Percentiles rank a stretch among this genome's conserved stretches.
phyloP scores from a whole-genome alignment of 2,797 vertebrate species.

The Mus minutoides region DNA sequence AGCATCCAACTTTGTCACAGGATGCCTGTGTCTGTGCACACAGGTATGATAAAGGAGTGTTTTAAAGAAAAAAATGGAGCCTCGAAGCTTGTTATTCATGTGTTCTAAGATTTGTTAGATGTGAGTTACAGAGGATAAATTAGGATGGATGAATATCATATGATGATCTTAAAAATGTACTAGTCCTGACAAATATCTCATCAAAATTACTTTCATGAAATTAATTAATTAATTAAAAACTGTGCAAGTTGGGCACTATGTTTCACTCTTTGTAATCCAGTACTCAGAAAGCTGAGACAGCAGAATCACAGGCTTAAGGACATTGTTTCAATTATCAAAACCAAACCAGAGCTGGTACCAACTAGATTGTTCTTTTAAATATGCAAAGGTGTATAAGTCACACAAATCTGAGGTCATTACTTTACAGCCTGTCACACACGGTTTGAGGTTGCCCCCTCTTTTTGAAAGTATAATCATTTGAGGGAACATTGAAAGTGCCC shows the following conservation, averaged over 20 bases:
- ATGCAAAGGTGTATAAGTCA: neutral
- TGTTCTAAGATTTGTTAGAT: neutral
- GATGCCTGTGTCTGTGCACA: rapidly evolving
- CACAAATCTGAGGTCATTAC: neutral
- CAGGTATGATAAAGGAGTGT: neutral
- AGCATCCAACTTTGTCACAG: neutral
- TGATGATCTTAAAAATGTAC: constrained; percentile 27
- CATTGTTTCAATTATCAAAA: neutral
- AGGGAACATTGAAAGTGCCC: neutral
- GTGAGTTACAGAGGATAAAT: neutral
- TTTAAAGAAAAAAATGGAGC: neutral
- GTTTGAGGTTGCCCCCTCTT: neutral
- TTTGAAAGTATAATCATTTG: neutral
- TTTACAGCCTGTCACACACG: neutral
- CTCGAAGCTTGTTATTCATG: neutral
- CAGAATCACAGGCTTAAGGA: neutral
- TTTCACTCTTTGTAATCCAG: neutral
- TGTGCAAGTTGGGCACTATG: neutral
- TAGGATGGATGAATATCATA: neutral
- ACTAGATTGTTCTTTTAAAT: neutral
- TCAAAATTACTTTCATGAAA: neutral
- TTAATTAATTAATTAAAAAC: neutral
- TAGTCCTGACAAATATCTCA: neutral
- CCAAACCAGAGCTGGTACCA: neutral
- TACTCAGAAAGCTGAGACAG: neutral